Base-by-base conservation (phyloP, 2,888 invertebrate species). In the Drosophila macrospina region DNA sequence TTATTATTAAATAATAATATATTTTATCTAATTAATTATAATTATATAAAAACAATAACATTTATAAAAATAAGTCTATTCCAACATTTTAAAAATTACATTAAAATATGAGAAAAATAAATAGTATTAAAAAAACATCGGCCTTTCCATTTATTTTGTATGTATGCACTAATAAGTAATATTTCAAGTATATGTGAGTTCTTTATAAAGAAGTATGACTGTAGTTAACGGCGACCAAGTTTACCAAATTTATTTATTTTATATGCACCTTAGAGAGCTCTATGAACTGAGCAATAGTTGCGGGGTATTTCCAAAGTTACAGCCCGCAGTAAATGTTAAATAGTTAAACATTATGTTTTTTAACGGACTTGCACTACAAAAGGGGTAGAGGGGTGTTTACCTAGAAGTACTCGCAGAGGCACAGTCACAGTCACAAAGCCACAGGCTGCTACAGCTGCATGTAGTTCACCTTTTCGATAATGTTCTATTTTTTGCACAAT, bases 401-500 rank as follows among this genome's bases (percentile, higher is more conserved):
- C 78, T 78, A 57, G 16, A 56, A 62, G 57, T 66, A 67, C 51
- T 51, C 54, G 48, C 47, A 39, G 5, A 13, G 20, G 8, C 20
- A 39, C 50, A 51, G 34, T 37, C 20, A 39, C 50, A 51, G 34
- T 37, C 50, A 13, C 36, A 36, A 6, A 30, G 2, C 15, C 41
- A 52, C 39, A 13, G 39, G 10, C 62, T 65, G 10, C 62, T 65
- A 66, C 26, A 64, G 78, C 59, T 76, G 64, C 68, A 72, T 69
- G 69, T 61, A 74, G 77, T 74, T 63, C 64, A 54, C 63, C 67
- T 74, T 54, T 74, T 56, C 54, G 61, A 64, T 69, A 64, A 65
- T 67, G 42, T 73, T 87, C 88, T 83, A 88, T 83, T 86, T 83
- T 88, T 88, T 69, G 83, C 86, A 88, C 88, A 32, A 34, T 42